Evolutionary conservation across 2,113 vertebrate species (phyloP), one percentile per base, ranked within the genome.

Genomic region (Stomatorhinus ivindoensis): DNA sequence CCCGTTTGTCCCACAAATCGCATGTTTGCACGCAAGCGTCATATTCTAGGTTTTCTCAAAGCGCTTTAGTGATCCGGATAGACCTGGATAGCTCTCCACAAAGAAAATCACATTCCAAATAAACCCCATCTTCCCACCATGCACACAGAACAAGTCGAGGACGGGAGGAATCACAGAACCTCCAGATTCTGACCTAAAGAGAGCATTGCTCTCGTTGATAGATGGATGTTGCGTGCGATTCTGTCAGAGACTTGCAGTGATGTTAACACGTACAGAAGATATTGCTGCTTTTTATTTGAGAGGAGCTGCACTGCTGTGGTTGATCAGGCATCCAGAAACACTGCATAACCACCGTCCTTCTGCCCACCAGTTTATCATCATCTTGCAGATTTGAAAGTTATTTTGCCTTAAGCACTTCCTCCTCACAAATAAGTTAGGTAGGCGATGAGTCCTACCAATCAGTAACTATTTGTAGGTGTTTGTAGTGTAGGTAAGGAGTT

Each of bases 1-100:
- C 76, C 11, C 21, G n/a, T 35, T 82, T 87, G 89, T 89, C 88
- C 46, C 55, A 15, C 19, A 80, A 80, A 80, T 80, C 73, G 9
- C 80, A 58, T 69, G 19, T 47, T 48, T 42, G 55, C 35, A 80
- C 47, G 85, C 86, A 61, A 46, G 39, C 46, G 44, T 86, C 46
- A 53, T 53, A 55, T 87, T 87, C 24, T n/a, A 53, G 50, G 73
- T 80, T 80, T 80, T 80, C 73, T 42, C 73, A 39, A 80, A 80
- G 35, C 6, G 2, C 73, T 17, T 80, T 19, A 80, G 73, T 80
- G 35, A 39, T 80, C 73, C 42, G 73, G 73, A 76, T 76, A 31
- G 58, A n/a, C n/a, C 24, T 27, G 58, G 58, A n/a, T 61, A 61
- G 58, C 61, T 31, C n/a, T 13, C 10, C 27, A 31, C 61, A 27